Percentiles rank a stretch among this genome's conserved stretches.
phyloP scores from a whole-genome alignment of 2,888 invertebrate genomes.

The Esperia sulphurella region DNA sequence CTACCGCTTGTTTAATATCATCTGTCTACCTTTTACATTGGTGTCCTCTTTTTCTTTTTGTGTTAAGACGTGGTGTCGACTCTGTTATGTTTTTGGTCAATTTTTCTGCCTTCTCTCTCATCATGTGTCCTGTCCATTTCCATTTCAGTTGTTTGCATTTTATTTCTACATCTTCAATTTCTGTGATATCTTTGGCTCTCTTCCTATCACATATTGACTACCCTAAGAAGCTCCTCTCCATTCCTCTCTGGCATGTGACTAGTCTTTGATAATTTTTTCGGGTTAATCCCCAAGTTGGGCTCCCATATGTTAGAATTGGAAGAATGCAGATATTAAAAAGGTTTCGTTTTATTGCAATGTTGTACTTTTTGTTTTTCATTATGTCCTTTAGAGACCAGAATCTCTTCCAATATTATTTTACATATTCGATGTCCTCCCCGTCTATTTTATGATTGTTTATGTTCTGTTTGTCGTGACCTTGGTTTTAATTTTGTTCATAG shows the following conservation, averaged over 20 bases:
- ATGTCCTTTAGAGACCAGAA: conserved; percentile 5
- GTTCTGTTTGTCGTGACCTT: conserved; percentile 9
- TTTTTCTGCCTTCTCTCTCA: too few species aligned
- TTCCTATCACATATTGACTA: too few species aligned
- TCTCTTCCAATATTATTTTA: conserved; percentile 13
- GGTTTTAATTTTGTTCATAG: conserved; percentile 10
- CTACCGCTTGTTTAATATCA: too few species aligned
- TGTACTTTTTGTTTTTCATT: conserved; percentile 6
- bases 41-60: too few species aligned
- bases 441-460: conserved; percentile 1
- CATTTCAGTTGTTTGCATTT: too few species aligned
- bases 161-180: too few species aligned
- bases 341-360: conserved; percentile 6
- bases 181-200: too few species aligned
- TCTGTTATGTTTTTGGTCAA: too few species aligned
- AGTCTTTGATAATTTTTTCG: conserved; percentile 5
- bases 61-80: too few species aligned
- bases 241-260: conserved; percentile 3
- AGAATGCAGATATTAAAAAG: conserved; percentile 4
- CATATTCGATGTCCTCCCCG: neutral
- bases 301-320: conserved; percentile 11
- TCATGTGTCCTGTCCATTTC: too few species aligned
- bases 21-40: too few species aligned
- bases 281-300: conserved; percentile 13
- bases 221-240: conserved; percentile 11